phyloP scores from a whole-genome alignment of 2,797 vertebrate species.

The Kryptolebias ocellatus region DNA sequence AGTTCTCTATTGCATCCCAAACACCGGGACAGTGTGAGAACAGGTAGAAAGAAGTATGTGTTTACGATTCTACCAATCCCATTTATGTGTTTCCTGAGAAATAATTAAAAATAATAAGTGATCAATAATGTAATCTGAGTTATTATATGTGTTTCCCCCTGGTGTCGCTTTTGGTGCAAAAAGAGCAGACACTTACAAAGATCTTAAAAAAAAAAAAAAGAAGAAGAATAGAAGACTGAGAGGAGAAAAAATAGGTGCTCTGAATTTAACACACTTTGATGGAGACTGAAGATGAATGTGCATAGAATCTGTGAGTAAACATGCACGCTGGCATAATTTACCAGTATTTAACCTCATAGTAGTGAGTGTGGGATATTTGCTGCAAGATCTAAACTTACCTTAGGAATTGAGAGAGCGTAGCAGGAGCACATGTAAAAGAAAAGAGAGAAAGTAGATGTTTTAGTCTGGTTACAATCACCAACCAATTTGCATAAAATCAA shows the following conservation, averaged over 20 bases:
- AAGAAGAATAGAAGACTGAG: background rate
- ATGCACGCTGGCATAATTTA: too few relatives aligned
- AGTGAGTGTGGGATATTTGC: too few relatives aligned
- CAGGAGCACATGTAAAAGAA: slow-evolving; percentile 50
- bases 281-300: too few relatives aligned
- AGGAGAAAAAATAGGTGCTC: slow-evolving; percentile 11
- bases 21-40: too few relatives aligned
- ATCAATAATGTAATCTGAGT: background rate
- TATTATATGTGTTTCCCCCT: slow-evolving; percentile 55
- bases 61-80: too few relatives aligned
- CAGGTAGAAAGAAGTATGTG: too few relatives aligned
- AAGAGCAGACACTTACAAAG: background rate
- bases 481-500: background rate
- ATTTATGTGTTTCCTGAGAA: background rate
- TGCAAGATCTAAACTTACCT: slow-evolving; percentile 64
- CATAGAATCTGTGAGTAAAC: too few relatives aligned
- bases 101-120: too few relatives aligned
- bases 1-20: background rate
- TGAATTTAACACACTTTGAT: slow-evolving; percentile 66
- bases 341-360: too few relatives aligned
- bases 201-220: slow-evolving; percentile 3
- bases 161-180: slow-evolving; percentile 27
- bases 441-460: slow-evolving; percentile 24
- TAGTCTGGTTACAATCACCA: background rate
- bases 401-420: slow-evolving; percentile 13